Percentiles rank a stretch among this genome's conserved stretches.
Conservation (phyloP, 2,888 invertebrate species). For the Platycheirus rosarum region DNA sequence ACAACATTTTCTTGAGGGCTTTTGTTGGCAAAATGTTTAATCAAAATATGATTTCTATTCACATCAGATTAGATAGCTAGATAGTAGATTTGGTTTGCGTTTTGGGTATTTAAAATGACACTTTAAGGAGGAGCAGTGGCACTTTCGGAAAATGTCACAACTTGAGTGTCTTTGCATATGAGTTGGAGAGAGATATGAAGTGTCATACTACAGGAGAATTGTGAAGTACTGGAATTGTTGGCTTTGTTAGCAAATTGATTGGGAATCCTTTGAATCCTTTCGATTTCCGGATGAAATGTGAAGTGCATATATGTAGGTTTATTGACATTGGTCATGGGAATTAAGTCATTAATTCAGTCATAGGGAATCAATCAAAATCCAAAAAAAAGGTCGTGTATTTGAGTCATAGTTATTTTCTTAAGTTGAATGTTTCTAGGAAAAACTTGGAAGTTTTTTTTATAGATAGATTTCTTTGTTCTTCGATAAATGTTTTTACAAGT, state of each 20-base stretch:
- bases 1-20: constrained; percentile 55
- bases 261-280: too few relatives aligned
- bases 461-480: too few relatives aligned
- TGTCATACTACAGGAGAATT: neutral
- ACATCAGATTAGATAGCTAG: constrained; percentile 31
- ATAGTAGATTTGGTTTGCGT: constrained; percentile 22
- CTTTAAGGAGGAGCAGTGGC: constrained; percentile 1
- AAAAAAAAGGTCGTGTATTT: too few relatives aligned
- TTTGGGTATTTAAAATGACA: constrained; percentile 32
- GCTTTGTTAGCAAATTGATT: constrained; percentile 6
- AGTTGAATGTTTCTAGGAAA: too few relatives aligned
- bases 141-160: constrained; percentile 19
- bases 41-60: constrained; percentile 47
- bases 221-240: neutral
- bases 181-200: neutral
- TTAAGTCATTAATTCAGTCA: too few relatives aligned
- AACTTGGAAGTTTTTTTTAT: too few relatives aligned
- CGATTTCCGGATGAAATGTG: too few relatives aligned
- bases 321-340: too few relatives aligned
- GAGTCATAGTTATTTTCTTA: too few relatives aligned
- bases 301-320: too few relatives aligned
- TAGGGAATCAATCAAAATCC: too few relatives aligned
- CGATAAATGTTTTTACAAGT: too few relatives aligned
- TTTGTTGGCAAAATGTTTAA: constrained; percentile 52
- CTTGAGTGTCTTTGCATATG: neutral